Evolutionary conservation across 2,888 invertebrate genomes (phyloP).

Genomic region (Saturnia japonica): DNA sequence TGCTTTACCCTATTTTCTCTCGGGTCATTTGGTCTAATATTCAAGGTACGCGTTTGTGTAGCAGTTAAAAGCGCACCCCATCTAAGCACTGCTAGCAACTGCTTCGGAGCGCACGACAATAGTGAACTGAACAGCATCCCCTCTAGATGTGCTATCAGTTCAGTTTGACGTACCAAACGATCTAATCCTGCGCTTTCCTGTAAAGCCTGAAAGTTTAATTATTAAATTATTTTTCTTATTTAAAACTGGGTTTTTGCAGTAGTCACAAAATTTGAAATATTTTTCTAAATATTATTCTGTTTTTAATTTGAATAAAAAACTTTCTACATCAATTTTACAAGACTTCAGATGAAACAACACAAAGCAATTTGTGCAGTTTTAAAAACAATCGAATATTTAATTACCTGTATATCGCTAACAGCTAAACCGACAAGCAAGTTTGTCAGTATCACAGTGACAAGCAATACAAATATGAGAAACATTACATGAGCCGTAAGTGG

Average conservation of each 20-base stretch:
- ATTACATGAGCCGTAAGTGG: slow-evolving; percentile 88
- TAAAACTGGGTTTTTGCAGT: too few relatives aligned
- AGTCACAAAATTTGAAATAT: too few relatives aligned
- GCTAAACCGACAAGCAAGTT: slow-evolving; percentile 93
- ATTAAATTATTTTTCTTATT: not conserved
- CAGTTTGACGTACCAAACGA: slow-evolving; percentile 90
- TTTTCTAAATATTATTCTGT: too few relatives aligned
- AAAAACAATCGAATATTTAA: slow-evolving; percentile 17
- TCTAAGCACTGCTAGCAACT: slow-evolving; percentile 84
- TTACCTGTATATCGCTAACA: slow-evolving; percentile 90
- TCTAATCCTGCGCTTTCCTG: slow-evolving; percentile 91
- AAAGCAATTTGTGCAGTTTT: not conserved
- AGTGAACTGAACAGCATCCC: slow-evolving; percentile 91
- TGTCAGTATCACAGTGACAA: slow-evolving; percentile 91
- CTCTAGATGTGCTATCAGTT: slow-evolving; percentile 90
- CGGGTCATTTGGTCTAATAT: slow-evolving; percentile 91
- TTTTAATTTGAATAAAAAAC: too few relatives aligned
- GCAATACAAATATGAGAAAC: slow-evolving; percentile 88
- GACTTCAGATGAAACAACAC: slow-evolving; percentile 27
- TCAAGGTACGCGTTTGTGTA: slow-evolving; percentile 87
- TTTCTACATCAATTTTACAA: not conserved
- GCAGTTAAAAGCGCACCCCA: slow-evolving; percentile 89
- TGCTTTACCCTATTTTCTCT: slow-evolving; percentile 84
- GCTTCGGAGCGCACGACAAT: slow-evolving; percentile 84
- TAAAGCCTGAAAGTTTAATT: slow-evolving; percentile 79